Evolutionary conservation across 23 tunicate genomes (phyloP).

Genomic region (Ascidia mentula): DNA sequence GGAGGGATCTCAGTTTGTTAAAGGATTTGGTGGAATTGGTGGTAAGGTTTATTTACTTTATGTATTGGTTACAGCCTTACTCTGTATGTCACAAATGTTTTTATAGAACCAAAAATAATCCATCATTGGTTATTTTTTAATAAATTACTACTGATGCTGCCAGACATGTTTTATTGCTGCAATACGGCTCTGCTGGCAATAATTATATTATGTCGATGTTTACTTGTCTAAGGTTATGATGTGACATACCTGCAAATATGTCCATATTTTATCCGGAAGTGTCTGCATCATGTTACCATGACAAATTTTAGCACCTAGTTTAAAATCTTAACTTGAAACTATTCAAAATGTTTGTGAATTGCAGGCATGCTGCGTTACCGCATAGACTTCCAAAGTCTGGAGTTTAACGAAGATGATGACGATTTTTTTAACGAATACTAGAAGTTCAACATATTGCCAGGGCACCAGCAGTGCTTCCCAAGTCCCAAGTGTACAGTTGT

Average conservation of each 20-base stretch:
- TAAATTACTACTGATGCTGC: no score
- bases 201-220: not conserved
- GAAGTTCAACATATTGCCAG: not conserved
- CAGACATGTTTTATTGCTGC: no score
- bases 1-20: conserved; percentile 98
- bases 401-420: conserved; percentile 83
- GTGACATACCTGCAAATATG: no score
- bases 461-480: not conserved
- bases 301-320: no score
- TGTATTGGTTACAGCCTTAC: no score
- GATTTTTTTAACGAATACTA: conserved; percentile 84
- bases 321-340: no score
- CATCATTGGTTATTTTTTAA: no score
- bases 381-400: conserved; percentile 90
- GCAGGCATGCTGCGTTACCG: conserved; percentile 87
- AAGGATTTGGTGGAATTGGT: conserved; percentile 99
- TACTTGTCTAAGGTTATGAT: not conserved
- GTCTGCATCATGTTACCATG: no score
- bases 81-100: no score
- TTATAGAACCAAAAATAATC: no score
- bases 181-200: no score
- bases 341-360: not conserved
- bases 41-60: conserved; percentile 30
- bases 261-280: no score
- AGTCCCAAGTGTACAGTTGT: not conserved